Evolutionary conservation across 2,888 invertebrate species (phyloP), one percentile per base, ranked within the genome.

Genomic region (Vanessa cardui): DNA sequence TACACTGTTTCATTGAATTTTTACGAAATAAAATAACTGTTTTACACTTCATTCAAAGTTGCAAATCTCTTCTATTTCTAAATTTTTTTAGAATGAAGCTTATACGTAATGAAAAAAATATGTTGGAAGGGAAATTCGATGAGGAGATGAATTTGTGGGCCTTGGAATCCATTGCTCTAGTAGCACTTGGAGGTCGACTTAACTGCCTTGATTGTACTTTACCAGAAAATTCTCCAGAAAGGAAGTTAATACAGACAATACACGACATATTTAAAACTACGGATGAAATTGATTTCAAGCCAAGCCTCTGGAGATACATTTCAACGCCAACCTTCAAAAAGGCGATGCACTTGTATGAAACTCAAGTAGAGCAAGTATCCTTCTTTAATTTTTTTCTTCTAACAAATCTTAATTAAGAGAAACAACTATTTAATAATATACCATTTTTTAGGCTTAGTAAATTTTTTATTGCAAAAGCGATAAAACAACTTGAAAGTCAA

Each of bases 131-230:
- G 0, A 89, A 94, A 68, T 94, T 95, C 58, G 81, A 86, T 58
- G 86, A 89, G 39, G 94, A 94, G 81, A 83, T 94, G 72, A 93
- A 93, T 68, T 90, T 94, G 73, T 95, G 95, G 95, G 90, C 94
- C 0, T 79, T 95, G 20, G 95, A 95, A 80, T 94, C 93, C 0
- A 81, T 86, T 9, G 85, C 79, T 0, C 78, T 87, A 65, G 83
- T 90, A 0, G 85, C 87, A 2, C 73, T 91, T 8, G 90, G 90
- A 0, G 78, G 80, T 6, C 81, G 89, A 0, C 74, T 91, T 0
- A 84, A 85, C 60, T 87, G 86, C 63, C 78, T 90, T 1, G 79
- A 85, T 54, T 75, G 80, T 0, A 80, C 83, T 47, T 71, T 88
- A 15, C 74, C 83, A 0, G 79, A 80, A 21, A 78, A 86, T 64